Evolutionary conservation across 2,888 invertebrate genomes (phyloP).

Genomic region (Operophtera brumata): DNA sequence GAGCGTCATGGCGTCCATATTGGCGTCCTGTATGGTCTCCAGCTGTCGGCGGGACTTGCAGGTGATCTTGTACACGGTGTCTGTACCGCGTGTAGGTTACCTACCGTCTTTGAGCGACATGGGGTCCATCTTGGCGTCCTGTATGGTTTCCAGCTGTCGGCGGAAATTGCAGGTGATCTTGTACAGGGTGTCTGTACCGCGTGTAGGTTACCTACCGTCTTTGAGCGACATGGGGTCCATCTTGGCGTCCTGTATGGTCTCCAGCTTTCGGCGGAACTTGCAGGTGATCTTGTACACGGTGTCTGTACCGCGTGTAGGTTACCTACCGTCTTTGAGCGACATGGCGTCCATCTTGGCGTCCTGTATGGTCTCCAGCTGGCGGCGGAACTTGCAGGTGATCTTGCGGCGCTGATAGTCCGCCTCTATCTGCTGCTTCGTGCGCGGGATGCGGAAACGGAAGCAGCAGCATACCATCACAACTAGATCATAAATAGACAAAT

Average conservation of each 20-base stretch:
- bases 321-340: conserved; percentile 86
- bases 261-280: conserved; percentile 88
- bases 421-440: conserved; percentile 97
- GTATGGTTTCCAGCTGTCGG: conserved; percentile 88
- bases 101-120: no score
- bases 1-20: conserved; percentile 92
- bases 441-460: conserved; percentile 93
- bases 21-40: conserved; percentile 89
- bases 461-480: conserved; percentile 95
- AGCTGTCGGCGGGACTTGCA: conserved; percentile 90
- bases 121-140: conserved; percentile 92
- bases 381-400: conserved; percentile 90
- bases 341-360: conserved; percentile 93
- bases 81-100: no score
- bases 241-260: conserved; percentile 90
- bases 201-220: conserved; percentile 90
- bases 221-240: conserved; percentile 91
- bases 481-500: conserved; percentile 61
- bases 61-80: conserved; percentile 89
- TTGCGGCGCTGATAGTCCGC: conserved; percentile 93
- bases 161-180: conserved; percentile 81
- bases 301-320: no score
- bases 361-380: conserved; percentile 89
- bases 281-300: conserved; percentile 37
- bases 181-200: no score